Evolutionary conservation across 2,797 vertebrate genomes (phyloP), one percentile per base, ranked within the genome.

Genomic region (Rhynchotus rufescens): DNA sequence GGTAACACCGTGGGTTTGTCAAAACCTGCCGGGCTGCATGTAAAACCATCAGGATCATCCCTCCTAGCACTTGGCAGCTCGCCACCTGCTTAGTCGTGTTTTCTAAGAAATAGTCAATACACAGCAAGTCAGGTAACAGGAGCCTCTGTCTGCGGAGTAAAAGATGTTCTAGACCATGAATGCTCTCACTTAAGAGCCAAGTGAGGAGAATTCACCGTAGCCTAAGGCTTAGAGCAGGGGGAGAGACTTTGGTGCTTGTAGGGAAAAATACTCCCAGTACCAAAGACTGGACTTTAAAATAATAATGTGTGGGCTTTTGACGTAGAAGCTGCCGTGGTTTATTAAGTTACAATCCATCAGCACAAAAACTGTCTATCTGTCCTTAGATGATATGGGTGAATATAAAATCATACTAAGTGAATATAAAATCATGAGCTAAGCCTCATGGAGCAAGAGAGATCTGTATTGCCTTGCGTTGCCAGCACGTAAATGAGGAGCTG

Each of bases 341-440:
- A 61, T 40, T 40, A 61, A 72, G 78, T 85, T 64, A 49, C 49
- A 12, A 49, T 17, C 5, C 21, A 71, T 74, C 51, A 78, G 49
- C 73, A 90, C 69, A 87, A 86, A 17, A 38, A 2, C 26, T 32
- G 60, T 69, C 49, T n/a, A 61, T 69, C 54, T 85, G 61, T 92
- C 61, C 62, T 88, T 36, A 22, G 56, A 38, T 6, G 2, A 82
- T 86, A 49, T 38, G 69, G 68, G n/a, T 69, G 65, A 80, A 56
- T 0, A 0, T 71, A 25, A 66, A 56, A 25, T 49, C 74, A 11
- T 56, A 25, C 32, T 3, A 1, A 44, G 81, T 47, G 57, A 34
- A 40, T 40, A 40, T 40, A 40, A 40, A 40, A 40, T 40, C 40
- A 40, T 40, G 40, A 40, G 40, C 44, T 61, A 47, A 68, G 49